phyloP scores from a whole-genome alignment of 2,113 vertebrate genomes.

The Nycticryphes semicollaris region DNA sequence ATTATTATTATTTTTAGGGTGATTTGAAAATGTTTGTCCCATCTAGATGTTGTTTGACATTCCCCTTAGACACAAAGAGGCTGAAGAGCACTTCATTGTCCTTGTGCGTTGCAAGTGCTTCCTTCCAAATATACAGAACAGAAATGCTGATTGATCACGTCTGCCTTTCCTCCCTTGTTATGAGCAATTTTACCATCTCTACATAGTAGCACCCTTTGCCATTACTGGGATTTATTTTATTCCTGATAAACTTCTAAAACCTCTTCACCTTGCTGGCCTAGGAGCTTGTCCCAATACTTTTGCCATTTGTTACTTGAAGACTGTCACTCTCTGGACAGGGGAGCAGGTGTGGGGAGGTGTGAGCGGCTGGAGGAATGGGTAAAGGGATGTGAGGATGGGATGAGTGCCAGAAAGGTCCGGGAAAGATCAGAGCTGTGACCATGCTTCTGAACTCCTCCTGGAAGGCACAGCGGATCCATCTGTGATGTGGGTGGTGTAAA shows the following conservation, averaged over 20 bases:
- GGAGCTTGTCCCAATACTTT: not conserved
- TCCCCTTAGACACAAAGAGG: not conserved
- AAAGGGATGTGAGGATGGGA: not conserved
- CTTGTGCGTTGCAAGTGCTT: not conserved
- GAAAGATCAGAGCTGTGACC: not conserved
- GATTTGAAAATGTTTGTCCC: conserved; percentile 38
- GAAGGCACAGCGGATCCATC: not conserved
- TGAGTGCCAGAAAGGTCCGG: not conserved
- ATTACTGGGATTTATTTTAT: not conserved
- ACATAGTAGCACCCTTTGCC: not conserved
- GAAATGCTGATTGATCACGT: not conserved
- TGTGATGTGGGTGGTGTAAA: not conserved
- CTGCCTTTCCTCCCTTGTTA: conserved; percentile 1
- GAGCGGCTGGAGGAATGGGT: not conserved
- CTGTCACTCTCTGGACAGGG: not conserved
- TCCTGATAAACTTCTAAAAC: not conserved
- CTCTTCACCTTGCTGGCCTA: not conserved
- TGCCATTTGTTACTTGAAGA: not conserved
- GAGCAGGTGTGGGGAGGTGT: not conserved
- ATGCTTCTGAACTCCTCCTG: not conserved
- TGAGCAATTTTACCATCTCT: not conserved
- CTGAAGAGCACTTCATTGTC: conserved; percentile 37
- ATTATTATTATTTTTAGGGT: conserved; percentile 25
- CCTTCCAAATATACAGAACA: not conserved
- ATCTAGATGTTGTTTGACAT: conserved; percentile 4